phyloP scores from a whole-genome alignment of 2,888 invertebrate species.

The Anthoptus insignis region DNA sequence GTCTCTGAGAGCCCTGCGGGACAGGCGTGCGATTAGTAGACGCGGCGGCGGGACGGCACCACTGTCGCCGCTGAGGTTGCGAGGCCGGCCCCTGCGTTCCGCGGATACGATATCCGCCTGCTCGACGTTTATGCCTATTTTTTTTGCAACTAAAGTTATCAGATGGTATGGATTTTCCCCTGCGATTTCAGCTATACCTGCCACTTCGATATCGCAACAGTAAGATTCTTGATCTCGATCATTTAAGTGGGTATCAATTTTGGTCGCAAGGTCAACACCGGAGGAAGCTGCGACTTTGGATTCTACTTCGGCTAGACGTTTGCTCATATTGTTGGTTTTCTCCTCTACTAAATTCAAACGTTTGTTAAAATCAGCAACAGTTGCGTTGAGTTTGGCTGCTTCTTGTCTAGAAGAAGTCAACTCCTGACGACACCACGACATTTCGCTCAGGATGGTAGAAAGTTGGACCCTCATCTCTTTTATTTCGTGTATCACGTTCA shows the following conservation, averaged over 20 bases:
- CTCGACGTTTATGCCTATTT: neutral
- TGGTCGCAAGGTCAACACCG: neutral
- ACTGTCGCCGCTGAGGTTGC: neutral
- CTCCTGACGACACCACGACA: neutral
- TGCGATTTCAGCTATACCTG: neutral
- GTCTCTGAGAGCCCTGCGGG: neutral
- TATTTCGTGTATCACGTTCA: neutral
- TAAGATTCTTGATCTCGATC: neutral
- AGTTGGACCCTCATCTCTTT: neutral
- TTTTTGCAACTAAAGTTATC: neutral
- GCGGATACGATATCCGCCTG: neutral
- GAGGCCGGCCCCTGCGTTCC: neutral
- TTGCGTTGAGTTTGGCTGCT: neutral
- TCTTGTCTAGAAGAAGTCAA: neutral
- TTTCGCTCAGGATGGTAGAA: neutral
- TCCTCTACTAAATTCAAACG: neutral
- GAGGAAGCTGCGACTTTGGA: neutral
- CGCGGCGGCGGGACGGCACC: neutral
- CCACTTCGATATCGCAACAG: neutral
- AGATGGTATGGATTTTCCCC: neutral
- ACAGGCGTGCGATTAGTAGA: neutral
- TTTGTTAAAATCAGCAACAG: neutral
- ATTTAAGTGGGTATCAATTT: neutral
- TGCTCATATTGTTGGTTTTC: neutral
- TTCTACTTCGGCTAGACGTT: neutral